Percentiles rank a stretch among this genome's conserved stretches.
Conservation (phyloP, 2,113 vertebrate species). For the Lamprologus callipterus region DNA sequence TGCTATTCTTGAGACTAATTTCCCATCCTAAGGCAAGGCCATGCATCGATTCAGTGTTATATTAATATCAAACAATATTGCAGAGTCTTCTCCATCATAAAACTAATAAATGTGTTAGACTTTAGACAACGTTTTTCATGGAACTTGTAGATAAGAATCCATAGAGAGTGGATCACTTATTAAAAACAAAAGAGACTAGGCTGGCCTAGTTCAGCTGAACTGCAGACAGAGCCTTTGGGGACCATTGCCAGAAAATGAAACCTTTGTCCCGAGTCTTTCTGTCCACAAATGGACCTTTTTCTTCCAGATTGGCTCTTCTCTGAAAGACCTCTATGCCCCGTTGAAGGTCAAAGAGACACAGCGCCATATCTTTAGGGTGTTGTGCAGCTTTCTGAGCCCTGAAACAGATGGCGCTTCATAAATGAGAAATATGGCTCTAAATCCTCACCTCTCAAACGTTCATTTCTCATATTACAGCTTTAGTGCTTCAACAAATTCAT, state of each 20-base stretch:
- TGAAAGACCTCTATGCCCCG: neutral
- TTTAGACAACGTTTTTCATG: slow-evolving; percentile 7
- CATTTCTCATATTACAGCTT: slow-evolving; percentile 2
- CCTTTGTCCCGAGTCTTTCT: slow-evolving; percentile 22
- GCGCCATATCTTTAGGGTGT: slow-evolving; percentile 13
- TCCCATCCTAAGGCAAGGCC: neutral
- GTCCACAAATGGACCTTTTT: slow-evolving; percentile 18
- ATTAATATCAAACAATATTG: slow-evolving; percentile 28
- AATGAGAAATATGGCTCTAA: neutral
- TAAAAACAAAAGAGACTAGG: slow-evolving; percentile 26
- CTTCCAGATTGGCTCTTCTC: neutral
- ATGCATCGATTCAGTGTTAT: neutral
- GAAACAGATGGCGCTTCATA: slow-evolving; percentile 18
- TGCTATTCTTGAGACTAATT: neutral
- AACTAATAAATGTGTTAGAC: slow-evolving; percentile 23
- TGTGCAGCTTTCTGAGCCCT: neutral
- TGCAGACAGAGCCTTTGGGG: neutral
- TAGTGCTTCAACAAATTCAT: neutral
- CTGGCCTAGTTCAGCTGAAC: neutral
- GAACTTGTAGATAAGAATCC: slow-evolving; percentile 31
- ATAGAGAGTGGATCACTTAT: slow-evolving; percentile 30
- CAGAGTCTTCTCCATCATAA: neutral
- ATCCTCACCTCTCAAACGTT: neutral
- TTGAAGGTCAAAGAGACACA: slow-evolving; percentile 28
- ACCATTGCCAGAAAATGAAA: slow-evolving; percentile 35